Evolutionary conservation across 2,888 invertebrate species (phyloP), one percentile per base, ranked within the genome.

Genomic region (Odontocolon sp.): DNA sequence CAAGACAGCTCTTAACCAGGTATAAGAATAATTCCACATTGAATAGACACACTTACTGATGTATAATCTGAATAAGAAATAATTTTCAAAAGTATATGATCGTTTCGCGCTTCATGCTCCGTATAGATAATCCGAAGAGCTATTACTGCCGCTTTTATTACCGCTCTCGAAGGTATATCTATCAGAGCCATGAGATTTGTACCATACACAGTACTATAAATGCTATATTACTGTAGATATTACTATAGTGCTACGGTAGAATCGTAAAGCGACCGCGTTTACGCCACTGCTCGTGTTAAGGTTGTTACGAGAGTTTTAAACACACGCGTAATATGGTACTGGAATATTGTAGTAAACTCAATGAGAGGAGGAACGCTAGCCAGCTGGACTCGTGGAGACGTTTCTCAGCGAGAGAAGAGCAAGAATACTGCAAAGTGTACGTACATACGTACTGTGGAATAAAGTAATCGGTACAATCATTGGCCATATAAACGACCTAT

Each of bases 91-190:
- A 28, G 28, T 45, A 21, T 8, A 31, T 18, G 9, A 9, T 42
- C 16, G 23, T 59, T 42, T 28, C 28, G 21, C 28, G 59, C 28
- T 28, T 59, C 59, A 28, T 28, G 42, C 18, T 42, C 26, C 33
- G 23, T 52, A 38, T 28, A 59, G 18, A n/a, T 59, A 59, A 59
- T 59, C 42, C 42, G 42, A 16, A 28, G 50, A 50, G 42, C 59
- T 42, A 28, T 42, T 42, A 42, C 42, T 4, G 42, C 28, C 26
- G 26, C 3, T 42, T 28, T 36, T 40, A 40, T 16, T n/a, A n/a
- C n/a, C n/a, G n/a, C n/a, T n/a, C n/a, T n/a, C n/a, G n/a, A n/a
- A n/a, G 9, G 16, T 11, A 3, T 11, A 38, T 28, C 14, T 26
- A 1, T 14, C 26, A 28, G 42, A 28, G 31, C 42, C 28, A n/a